Conservation (phyloP, 2,888 invertebrate species). For the Lapara coniferarum region DNA sequence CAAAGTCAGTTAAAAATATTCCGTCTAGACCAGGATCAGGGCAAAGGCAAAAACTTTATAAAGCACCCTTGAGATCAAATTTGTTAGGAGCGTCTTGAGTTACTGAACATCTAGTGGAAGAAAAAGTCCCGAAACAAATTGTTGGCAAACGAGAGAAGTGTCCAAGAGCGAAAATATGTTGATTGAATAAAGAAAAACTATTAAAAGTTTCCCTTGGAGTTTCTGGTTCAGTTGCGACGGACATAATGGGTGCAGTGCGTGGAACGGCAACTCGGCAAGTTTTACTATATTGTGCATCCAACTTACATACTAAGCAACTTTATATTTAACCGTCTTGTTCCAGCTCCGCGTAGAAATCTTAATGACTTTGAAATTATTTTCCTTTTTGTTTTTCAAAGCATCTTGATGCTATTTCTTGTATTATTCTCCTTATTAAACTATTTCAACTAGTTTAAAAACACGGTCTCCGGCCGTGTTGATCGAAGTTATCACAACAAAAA, state of each 20-base stretch:
- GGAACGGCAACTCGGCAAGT: conserved; percentile 45
- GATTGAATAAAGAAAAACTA: conserved; percentile 83
- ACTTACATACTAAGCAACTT: conserved; percentile 29
- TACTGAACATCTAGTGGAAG: conserved; percentile 57
- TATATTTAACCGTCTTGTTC: background rate
- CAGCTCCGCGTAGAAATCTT: background rate
- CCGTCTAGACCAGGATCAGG: conserved; percentile 65
- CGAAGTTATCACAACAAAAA: conserved; percentile 67
- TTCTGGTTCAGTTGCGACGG: conserved; percentile 68
- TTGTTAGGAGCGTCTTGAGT: conserved; percentile 66
- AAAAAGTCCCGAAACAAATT: conserved; percentile 79
- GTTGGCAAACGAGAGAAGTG: conserved; percentile 79
- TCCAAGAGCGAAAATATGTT: conserved; percentile 81
- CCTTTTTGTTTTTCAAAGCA: background rate
- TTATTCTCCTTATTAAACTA: background rate
- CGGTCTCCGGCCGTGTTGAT: background rate
- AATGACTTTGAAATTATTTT: background rate
- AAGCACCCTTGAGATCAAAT: conserved; percentile 71
- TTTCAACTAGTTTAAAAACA: background rate
- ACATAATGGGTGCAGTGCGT: conserved; percentile 65
- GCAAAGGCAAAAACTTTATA: conserved; percentile 61
- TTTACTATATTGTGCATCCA: conserved; percentile 37
- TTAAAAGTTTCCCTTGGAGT: conserved; percentile 75
- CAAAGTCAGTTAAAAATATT: conserved; percentile 52
- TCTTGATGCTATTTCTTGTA: background rate